Percentiles rank a stretch among this genome's conserved stretches.
Evolutionary conservation across 2,113 vertebrate genomes (phyloP).

Genomic region (Pseudopodoces humilis): DNA sequence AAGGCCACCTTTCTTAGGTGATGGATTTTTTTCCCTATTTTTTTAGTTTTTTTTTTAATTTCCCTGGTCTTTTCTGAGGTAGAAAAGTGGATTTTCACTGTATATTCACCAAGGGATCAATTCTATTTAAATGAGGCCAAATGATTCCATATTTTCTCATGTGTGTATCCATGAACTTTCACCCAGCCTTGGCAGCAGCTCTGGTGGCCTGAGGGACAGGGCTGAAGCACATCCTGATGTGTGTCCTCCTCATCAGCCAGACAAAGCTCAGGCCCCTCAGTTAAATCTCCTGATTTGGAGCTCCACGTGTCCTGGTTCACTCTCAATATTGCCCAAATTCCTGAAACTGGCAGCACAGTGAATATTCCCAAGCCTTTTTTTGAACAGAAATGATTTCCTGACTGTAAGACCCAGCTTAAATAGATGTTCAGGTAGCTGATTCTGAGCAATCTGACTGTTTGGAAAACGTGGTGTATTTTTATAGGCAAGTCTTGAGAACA

Average conservation of each 20-base stretch:
- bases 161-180: background rate
- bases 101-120: background rate
- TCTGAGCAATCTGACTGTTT: background rate
- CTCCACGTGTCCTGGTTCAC: background rate
- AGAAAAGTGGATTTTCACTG: background rate
- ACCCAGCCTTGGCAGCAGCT: background rate
- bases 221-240: background rate
- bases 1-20: background rate
- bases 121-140: background rate
- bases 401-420: background rate
- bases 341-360: background rate
- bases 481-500: background rate
- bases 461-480: background rate
- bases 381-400: background rate
- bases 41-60: background rate
- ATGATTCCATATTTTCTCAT: background rate
- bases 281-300: background rate
- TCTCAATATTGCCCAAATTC: background rate
- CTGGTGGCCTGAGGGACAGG: background rate
- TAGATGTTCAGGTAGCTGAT: background rate
- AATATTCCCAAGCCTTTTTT: background rate
- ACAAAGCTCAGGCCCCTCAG: background rate
- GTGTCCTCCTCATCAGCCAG: background rate
- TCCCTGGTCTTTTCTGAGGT: background rate
- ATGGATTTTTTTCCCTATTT: rapidly evolving